phyloP scores from a whole-genome alignment of 2,113 vertebrate genomes.

The Alosa alosa region DNA sequence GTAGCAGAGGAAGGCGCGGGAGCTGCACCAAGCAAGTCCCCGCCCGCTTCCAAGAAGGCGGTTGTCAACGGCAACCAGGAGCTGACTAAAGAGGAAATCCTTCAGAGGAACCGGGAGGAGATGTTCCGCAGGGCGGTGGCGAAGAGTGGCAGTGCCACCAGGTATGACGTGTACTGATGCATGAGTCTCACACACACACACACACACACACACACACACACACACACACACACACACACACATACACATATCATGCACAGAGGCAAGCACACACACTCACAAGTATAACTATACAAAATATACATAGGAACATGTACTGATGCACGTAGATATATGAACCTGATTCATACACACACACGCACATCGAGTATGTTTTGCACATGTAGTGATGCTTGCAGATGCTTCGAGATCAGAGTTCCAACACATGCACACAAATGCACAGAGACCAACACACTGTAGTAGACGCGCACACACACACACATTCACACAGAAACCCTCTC shows the following conservation, averaged over 20 bases:
- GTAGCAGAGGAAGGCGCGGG: conserved; percentile 72
- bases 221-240: conserved; percentile 1
- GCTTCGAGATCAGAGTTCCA: no score
- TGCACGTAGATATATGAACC: background rate
- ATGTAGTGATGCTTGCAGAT: no score
- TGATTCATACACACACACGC: background rate
- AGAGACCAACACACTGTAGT: no score
- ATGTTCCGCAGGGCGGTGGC: conserved; percentile 83
- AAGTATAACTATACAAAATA: background rate
- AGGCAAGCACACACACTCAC: background rate
- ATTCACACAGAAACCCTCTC: background rate
- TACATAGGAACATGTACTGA: background rate
- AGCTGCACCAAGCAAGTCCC: conserved; percentile 65
- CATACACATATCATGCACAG: background rate
- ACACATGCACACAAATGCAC: background rate
- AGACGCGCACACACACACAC: background rate
- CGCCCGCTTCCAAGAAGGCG: conserved; percentile 60
- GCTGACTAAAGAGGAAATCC: conserved; percentile 81
- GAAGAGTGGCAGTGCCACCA: conserved; percentile 72
- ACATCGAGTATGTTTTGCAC: background rate
- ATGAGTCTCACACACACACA: background rate
- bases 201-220: background rate
- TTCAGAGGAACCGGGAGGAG: conserved; percentile 84
- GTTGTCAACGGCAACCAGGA: conserved; percentile 74
- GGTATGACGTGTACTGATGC: conserved; percentile 57